Conservation (phyloP, 2,797 vertebrate species). For the Thaleichthys pacificus region DNA sequence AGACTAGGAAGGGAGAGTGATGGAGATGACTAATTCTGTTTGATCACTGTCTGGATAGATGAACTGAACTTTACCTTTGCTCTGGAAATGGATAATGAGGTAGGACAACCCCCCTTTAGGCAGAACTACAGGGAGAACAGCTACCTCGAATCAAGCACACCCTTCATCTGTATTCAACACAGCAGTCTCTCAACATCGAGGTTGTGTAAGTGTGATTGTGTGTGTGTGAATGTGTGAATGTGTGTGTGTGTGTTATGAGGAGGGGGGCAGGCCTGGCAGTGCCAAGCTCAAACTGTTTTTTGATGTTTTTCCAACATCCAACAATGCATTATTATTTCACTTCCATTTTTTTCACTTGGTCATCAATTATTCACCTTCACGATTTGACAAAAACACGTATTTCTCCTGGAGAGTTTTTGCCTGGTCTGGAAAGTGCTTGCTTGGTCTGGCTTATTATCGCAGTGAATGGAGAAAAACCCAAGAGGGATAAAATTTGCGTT, state of each 20-base stretch:
- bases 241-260: neutral
- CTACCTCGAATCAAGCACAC: conserved; percentile 23
- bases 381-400: neutral
- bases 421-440: neutral
- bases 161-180: conserved; percentile 54
- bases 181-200: conserved; percentile 30
- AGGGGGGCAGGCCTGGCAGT: conserved; percentile 1
- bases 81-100: neutral
- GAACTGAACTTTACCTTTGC: neutral
- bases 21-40: neutral
- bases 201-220: conserved; percentile 6
- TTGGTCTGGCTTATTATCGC: neutral
- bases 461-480: neutral
- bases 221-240: neutral
- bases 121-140: neutral
- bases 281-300: conserved; percentile 11
- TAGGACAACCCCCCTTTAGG: neutral
- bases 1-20: neutral
- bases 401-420: neutral
- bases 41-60: conserved; percentile 1
- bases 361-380: conserved; percentile 14
- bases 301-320: conserved; percentile 12
- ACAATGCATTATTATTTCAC: conserved; percentile 10
- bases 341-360: neutral
- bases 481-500: neutral